Conservation (phyloP, 2,113 vertebrate species). For the Ascaphus truei region DNA sequence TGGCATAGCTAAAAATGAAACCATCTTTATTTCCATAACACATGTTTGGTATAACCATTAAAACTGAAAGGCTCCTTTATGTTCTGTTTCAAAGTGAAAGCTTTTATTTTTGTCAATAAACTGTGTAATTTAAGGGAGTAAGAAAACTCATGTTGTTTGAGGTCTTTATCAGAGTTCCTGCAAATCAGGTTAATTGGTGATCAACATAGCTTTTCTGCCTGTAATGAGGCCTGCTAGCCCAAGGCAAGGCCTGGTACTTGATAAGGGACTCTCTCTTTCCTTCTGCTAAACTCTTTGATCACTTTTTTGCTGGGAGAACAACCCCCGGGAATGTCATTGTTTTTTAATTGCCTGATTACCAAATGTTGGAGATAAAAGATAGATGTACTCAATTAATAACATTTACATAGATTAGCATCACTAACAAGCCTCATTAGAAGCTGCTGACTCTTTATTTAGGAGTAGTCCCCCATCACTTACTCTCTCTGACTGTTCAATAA, state of each 20-base stretch:
- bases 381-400: slow-evolving; percentile 99
- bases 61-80: slow-evolving; percentile 63
- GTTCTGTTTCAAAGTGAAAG: slow-evolving; percentile 67
- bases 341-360: slow-evolving; percentile 96
- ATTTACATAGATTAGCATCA: slow-evolving; percentile 99
- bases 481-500: slow-evolving; percentile 61
- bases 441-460: slow-evolving; percentile 84
- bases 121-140: slow-evolving; percentile 72
- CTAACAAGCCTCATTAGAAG: slow-evolving; percentile 97
- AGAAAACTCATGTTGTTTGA: slow-evolving; percentile 72
- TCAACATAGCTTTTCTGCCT: slow-evolving; percentile 88
- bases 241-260: slow-evolving; percentile 81
- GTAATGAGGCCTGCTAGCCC: slow-evolving; percentile 89
- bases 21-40: slow-evolving; percentile 40
- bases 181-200: slow-evolving; percentile 99
- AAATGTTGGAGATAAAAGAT: slow-evolving; percentile 97
- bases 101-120: slow-evolving; percentile 77
- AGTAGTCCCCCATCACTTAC: slow-evolving; percentile 76
- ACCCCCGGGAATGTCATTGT: slow-evolving; percentile 88
- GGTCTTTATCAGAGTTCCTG: slow-evolving; percentile 86
- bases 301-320: slow-evolving; percentile 73
- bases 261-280: slow-evolving; percentile 79
- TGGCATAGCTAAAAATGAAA: slow-evolving; percentile 42
- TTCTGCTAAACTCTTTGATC: slow-evolving; percentile 88
- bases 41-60: slow-evolving; percentile 52